phyloP scores from a whole-genome alignment of 2,888 invertebrate species.

The Acholoe squamosa region DNA sequence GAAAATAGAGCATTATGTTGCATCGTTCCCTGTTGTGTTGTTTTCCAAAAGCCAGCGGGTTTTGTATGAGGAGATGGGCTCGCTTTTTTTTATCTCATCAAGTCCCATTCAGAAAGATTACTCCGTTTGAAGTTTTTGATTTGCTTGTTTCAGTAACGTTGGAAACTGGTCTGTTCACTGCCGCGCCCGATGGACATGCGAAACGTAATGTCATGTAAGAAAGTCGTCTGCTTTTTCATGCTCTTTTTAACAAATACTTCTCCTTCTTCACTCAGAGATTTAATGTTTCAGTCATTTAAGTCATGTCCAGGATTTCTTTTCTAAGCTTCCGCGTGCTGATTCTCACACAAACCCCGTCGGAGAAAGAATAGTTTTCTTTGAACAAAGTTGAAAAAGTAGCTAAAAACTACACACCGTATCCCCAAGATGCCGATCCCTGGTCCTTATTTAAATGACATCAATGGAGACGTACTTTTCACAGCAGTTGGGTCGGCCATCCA shows the following conservation, averaged over 20 bases:
- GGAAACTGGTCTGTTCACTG: slow-evolving; percentile 55
- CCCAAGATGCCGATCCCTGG: slow-evolving; percentile 27
- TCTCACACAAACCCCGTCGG: slow-evolving; percentile 56
- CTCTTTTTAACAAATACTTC: background rate
- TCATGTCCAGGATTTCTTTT: slow-evolving; percentile 54
- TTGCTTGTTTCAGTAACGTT: slow-evolving; percentile 56
- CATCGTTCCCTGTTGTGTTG: slow-evolving; percentile 58
- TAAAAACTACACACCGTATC: slow-evolving; percentile 1
- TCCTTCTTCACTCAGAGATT: slow-evolving; percentile 40
- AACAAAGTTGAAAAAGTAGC: background rate
- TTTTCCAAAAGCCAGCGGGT: slow-evolving; percentile 40
- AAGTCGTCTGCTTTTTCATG: slow-evolving; percentile 52
- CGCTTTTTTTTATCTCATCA: slow-evolving; percentile 45
- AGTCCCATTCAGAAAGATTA: slow-evolving; percentile 60
- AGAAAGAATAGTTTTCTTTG: slow-evolving; percentile 36
- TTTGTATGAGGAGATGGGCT: slow-evolving; percentile 35
- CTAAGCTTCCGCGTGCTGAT: slow-evolving; percentile 56
- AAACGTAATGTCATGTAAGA: slow-evolving; percentile 58
- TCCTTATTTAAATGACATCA: slow-evolving; percentile 36
- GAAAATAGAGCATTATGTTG: slow-evolving; percentile 60
- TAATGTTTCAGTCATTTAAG: slow-evolving; percentile 53
- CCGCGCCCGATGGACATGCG: slow-evolving; percentile 55
- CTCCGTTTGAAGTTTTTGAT: slow-evolving; percentile 46
- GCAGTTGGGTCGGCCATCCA: too few species aligned
- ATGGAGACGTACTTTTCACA: background rate